Evolutionary conservation across 2,113 vertebrate species (phyloP), one percentile per base, ranked within the genome.

Genomic region (Hippocampus abdominalis): DNA sequence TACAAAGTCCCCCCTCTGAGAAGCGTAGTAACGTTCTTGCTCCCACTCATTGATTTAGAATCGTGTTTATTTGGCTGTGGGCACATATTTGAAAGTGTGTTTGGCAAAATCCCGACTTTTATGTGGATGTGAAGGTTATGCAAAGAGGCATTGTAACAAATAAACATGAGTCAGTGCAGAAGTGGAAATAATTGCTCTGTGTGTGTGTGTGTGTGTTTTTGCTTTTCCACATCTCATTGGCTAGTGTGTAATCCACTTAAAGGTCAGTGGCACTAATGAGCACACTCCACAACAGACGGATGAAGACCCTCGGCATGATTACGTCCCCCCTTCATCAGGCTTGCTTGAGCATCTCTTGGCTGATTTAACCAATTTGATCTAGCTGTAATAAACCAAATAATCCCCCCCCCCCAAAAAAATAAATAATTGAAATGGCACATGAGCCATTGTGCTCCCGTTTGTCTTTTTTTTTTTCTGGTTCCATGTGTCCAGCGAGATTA

Each of bases 241-340:
- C 74, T 75, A 76, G 67, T 64, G 75, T 69, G 44, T 84, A 83
- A 87, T 91, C 86, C 23, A 53, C 69, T 60, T 75, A 87, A 89
- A 91, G 87, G 87, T 89, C 88, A 88, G 74, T 75, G 81, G 65
- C 79, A 89, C 82, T 89, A 86, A 90, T 90, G 88, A 82, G 77
- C 73, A 74, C 78, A 53, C 77, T 86, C 78, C 72, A 83, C 85
- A 89, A 84, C 69, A 62, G 83, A 81, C 79, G 78, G 83, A 83
- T 83, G 78, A 72, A 71, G 65, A 72, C 78, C 66, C 76, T 68
- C 39, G 79, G 74, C 78, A 64, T 88, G 73, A 85, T 83, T 86
- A 70, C 21, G 57, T 3, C 67, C 68, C 46, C 73, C 63, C 65
- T 80, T 77, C 68, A 73, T 80, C 78, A 78, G 42, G 62, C 66